Evolutionary conservation across 2,113 vertebrate species (phyloP), one percentile per base, ranked within the genome.

Genomic region (Spea bombifrons): DNA sequence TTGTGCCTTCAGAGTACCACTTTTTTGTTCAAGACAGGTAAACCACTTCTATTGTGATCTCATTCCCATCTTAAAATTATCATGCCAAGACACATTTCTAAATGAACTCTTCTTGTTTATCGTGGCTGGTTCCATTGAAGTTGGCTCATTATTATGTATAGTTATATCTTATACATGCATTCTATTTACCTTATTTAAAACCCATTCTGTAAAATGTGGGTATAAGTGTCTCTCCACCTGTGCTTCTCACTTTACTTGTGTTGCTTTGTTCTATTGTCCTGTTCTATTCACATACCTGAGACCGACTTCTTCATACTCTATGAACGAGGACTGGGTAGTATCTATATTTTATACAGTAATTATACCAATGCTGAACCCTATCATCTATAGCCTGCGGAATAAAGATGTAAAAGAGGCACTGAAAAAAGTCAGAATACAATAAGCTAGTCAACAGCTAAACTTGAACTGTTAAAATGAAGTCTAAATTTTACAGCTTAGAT

Each of bases 41-140:
- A 73, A 73, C 8, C 70, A 79, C 57, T 79, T 79, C 61, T 73
- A 57, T 12, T 79, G 77, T 59, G 77, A 79, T 48, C 46, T 79
- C 1, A 44, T 52, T 17, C 69, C 77, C 13, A 71, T 79, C 8
- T 48, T 79, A 50, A 79, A 46, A 43, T 48, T 79, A 3, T 79
- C 76, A 55, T 79, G 76, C 44, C 65, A 63, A 47, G 69, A 79
- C 64, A 79, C 69, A 30, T 73, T 43, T 59, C 17, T 79, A 1
- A 79, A 72, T 46, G 63, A 79, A 59, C 3, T 73, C 6, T 47
- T 79, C 3, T 46, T 57, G 53, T 79, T 49, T 59, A 5, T 50
- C 3, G 3, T 67, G 43, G 70, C 66, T 30, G 49, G 55, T 73
- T 63, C 57, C 15, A 15, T 79, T 66, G 77, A 63, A 73, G 63